A percentile compares a stretch with the other conserved stretches of the same genome.
phyloP scores from a whole-genome alignment of 2,888 invertebrate genomes.

The Amiota mariae region DNA sequence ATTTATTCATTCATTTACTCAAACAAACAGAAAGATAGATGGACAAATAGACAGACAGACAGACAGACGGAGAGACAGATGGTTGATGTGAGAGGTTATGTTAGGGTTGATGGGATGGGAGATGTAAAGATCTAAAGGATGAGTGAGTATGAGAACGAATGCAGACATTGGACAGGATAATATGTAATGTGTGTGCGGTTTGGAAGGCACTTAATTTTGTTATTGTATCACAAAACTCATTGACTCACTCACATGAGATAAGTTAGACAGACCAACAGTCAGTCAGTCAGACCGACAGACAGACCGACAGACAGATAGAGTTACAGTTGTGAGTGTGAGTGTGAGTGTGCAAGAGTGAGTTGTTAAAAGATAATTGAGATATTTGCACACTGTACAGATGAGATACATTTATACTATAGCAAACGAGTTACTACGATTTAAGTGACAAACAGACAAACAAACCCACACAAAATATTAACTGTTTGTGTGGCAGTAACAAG shows the following conservation, averaged over 20 bases:
- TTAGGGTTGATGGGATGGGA: background rate
- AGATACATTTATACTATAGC: slow-evolving; percentile 27
- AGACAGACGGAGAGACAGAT: too few species aligned
- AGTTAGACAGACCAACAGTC: slow-evolving; percentile 19
- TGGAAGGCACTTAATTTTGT: slow-evolving; percentile 63
- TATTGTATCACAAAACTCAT: slow-evolving; percentile 58
- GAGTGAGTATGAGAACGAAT: background rate
- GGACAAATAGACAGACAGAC: too few species aligned
- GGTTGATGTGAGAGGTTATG: too few species aligned
- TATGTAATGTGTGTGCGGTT: slow-evolving; percentile 42
- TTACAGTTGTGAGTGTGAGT: too few species aligned
- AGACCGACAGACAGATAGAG: slow-evolving; percentile 16
- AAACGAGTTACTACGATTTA: slow-evolving; percentile 23
- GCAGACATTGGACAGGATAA: slow-evolving; percentile 14
- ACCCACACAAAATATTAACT: background rate
- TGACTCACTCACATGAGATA: slow-evolving; percentile 12
- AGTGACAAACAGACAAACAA: slow-evolving; percentile 38
- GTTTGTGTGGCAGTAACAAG: background rate
- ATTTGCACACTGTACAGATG: slow-evolving; percentile 48
- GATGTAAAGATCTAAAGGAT: background rate
- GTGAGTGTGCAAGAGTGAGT: slow-evolving; percentile 34
- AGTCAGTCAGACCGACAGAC: slow-evolving; percentile 13
- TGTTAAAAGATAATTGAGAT: slow-evolving; percentile 47
- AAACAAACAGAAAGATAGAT: too few species aligned
- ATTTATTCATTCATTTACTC: background rate